These are phyloP conservation scores for Ambastaia sidthimunki DNA, from an alignment of 2,797 vertebrate species.

Conservation along the genomic window DNA sequence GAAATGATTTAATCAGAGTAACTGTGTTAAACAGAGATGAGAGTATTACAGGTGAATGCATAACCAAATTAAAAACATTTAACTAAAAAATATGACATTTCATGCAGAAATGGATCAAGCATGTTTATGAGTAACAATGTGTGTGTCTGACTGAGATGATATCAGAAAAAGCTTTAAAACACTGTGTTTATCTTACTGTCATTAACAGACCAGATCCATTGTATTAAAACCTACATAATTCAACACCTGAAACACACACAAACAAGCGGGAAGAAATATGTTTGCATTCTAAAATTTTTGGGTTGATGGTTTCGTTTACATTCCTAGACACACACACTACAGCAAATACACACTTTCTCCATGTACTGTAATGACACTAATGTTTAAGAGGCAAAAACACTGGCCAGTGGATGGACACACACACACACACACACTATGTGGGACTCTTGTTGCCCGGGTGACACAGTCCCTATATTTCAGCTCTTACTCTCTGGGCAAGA, in stretches of 20 bases:
- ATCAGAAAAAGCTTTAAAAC: neutral
- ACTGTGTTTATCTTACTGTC: neutral
- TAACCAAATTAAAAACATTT: too few species aligned
- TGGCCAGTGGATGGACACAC: constrained; percentile 14
- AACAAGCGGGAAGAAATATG: neutral
- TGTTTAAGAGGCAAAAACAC: constrained; percentile 22
- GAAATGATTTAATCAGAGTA: neutral
- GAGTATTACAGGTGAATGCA: neutral
- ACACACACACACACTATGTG: constrained; percentile 11
- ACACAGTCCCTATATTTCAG: constrained; percentile 50
- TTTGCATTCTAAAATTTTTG: too few species aligned
- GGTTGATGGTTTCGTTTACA: too few species aligned
- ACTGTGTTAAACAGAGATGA: neutral
- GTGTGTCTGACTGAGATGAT: neutral
- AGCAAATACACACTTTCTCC: neutral
- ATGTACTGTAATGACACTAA: constrained; percentile 19
- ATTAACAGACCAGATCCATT: neutral
- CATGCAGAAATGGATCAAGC: neutral
- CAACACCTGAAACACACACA: neutral
- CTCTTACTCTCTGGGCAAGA: constrained; percentile 51
- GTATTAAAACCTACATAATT: neutral
- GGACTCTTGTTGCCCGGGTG: constrained; percentile 55
- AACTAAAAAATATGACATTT: neutral
- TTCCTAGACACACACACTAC: too few species aligned
- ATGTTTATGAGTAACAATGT: too few species aligned